Percentiles rank a stretch among this genome's conserved stretches.
Conservation (phyloP, 2,113 vertebrate species). For the Desmodus rotundus region DNA sequence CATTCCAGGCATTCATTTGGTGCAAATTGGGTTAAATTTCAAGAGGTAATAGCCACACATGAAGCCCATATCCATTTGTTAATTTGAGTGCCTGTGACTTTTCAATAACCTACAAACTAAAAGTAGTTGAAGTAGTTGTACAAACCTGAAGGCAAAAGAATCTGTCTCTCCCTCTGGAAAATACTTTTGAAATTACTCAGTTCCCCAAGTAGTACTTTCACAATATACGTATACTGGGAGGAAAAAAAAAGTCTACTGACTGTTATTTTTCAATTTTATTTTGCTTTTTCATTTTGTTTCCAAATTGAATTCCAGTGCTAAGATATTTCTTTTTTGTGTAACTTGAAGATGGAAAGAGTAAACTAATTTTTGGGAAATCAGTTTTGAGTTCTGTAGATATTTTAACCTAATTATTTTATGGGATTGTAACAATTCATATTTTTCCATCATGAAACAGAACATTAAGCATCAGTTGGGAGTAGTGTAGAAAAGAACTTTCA, state of each 20-base stretch:
- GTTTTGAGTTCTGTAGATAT: constrained; percentile 36
- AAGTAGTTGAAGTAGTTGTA: neutral
- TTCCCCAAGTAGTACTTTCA: constrained; percentile 37
- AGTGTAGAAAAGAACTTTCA: neutral
- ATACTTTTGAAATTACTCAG: constrained; percentile 42
- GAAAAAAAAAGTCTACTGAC: neutral
- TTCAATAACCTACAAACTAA: constrained; percentile 25
- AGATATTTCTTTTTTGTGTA: constrained; percentile 51
- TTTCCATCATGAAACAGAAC: constrained; percentile 40
- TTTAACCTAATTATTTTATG: constrained; percentile 58
- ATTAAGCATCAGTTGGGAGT: constrained; percentile 20
- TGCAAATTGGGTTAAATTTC: neutral
- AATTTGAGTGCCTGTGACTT: constrained; percentile 9
- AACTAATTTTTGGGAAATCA: constrained; percentile 28
- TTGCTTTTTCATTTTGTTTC: constrained; percentile 64
- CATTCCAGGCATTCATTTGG: neutral
- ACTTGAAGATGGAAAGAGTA: constrained; percentile 27
- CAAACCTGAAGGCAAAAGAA: constrained; percentile 2
- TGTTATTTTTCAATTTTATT: constrained; percentile 67
- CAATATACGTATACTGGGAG: neutral
- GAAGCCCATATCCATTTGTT: neutral
- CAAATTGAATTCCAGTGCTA: constrained; percentile 57
- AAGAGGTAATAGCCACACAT: neutral
- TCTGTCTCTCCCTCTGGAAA: constrained; percentile 18
- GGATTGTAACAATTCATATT: constrained; percentile 29